Evolutionary conservation across 2,113 vertebrate species (phyloP), one percentile per base, ranked within the genome.

Genomic region (Nasalis larvatus): DNA sequence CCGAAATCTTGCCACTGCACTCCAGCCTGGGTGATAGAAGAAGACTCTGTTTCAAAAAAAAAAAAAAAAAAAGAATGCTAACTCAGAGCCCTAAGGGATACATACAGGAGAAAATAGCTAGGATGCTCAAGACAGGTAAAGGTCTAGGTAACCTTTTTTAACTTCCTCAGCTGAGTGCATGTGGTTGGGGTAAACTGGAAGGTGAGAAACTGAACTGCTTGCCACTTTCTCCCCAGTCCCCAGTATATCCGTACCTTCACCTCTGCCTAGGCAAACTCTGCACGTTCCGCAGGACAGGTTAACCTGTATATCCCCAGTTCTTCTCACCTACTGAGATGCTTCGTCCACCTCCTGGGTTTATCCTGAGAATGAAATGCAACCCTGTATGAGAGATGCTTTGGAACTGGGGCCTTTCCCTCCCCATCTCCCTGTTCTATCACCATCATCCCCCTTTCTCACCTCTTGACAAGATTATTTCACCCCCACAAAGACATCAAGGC

Each of bases 161-260:
- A 74, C 0, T 30, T 40, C 47, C 2, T 7, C 32, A 21, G 3
- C 8, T 30, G 17, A 63, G 49, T 13, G 42, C 21, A 14, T 18
- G 21, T 18, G 35, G 20, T 10, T 40, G 23, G n/a, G 13, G 12
- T 49, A 27, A 74, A 6, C 77, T 68, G 47, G 49, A 78, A 49
- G 45, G 68, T 52, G 40, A 14, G 20, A 37, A 40, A 71, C n/a
- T 52, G 25, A n/a, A 71, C n/a, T 52, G 25, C 17, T 1, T 32
- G 37, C 10, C 16, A 25, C 7, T 45, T 63, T 80, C 3, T 7
- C 8, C 25, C 9, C 20, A n/a, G 71, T 0, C 6, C 16, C 11
- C 3, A 0, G 10, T 1, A 3, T 37, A 52, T 27, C 66, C 20
- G 35, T 1, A 58, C 27, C 37, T 66, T 35, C 49, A 37, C 23